A percentile compares a stretch with the other conserved stretches of the same genome.
Conservation (phyloP, 2,888 invertebrate genomes). For the Cosmia trapezina region DNA sequence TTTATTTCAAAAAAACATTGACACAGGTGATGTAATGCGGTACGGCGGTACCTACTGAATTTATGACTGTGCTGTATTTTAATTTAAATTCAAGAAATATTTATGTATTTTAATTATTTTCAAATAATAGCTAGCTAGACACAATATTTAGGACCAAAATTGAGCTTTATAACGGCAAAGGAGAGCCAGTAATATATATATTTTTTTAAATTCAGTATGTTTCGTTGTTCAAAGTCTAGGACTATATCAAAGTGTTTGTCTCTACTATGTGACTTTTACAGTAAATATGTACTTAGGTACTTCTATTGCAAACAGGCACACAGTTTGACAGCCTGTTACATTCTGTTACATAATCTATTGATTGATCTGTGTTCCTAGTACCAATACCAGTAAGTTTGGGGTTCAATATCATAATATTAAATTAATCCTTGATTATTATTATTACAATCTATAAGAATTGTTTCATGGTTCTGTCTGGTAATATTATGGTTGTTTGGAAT, state of each 20-base stretch:
- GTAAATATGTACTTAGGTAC: background rate
- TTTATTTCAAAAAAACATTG: background rate
- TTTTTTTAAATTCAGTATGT: background rate
- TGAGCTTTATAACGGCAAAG: background rate
- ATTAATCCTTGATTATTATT: background rate
- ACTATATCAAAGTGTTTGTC: background rate
- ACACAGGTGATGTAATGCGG: background rate
- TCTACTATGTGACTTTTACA: background rate
- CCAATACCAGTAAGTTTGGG: background rate
- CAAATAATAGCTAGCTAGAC: background rate
- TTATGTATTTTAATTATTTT: background rate
- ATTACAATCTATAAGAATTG: background rate
- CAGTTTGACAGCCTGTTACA: slow-evolving; percentile 11
- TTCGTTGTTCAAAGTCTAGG: background rate
- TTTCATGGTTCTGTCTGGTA: background rate
- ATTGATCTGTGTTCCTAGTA: slow-evolving; percentile 25
- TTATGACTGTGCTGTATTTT: background rate
- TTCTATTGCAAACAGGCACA: background rate
- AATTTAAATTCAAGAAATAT: background rate
- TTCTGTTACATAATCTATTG: slow-evolving; percentile 41
- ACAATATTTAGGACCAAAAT: background rate
- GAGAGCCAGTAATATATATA: background rate
- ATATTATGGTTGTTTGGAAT: background rate
- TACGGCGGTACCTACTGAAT: no score
- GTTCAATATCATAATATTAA: background rate